Conservation (phyloP, 2,113 vertebrate species). For the Dromiciops gliroides region DNA sequence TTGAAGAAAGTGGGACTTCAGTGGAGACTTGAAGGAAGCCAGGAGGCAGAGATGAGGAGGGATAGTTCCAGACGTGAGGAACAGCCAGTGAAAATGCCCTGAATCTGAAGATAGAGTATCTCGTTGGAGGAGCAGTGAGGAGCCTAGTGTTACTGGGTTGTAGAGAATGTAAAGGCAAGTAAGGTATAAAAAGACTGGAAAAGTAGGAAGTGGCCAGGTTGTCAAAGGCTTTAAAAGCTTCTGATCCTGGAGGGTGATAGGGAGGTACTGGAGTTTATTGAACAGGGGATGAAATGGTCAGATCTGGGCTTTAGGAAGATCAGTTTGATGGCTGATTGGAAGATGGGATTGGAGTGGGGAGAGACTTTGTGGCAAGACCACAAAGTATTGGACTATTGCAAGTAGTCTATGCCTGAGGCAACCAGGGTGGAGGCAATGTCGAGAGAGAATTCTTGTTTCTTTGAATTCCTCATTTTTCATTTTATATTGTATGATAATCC, state of each 20-base stretch:
- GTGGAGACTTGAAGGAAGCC: background rate
- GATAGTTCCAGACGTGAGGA: background rate
- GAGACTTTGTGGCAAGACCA: background rate
- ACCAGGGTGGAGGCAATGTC: background rate
- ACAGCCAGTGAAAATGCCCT: background rate
- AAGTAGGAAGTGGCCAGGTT: background rate
- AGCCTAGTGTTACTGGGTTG: background rate
- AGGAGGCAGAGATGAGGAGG: background rate
- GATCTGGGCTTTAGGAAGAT: background rate
- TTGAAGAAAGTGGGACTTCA: background rate
- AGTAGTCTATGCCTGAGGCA: background rate
- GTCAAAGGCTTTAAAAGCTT: background rate
- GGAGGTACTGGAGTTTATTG: background rate
- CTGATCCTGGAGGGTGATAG: background rate
- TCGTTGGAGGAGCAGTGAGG: background rate
- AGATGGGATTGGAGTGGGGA: background rate
- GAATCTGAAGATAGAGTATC: background rate
- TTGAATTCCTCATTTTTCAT: background rate
- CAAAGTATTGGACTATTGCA: background rate
- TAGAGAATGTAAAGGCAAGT: background rate
- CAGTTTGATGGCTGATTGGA: too few relatives aligned
- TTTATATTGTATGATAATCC: background rate
- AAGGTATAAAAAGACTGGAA: background rate
- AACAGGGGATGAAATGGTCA: background rate
- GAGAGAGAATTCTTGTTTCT: background rate